Conservation (phyloP, 2,113 vertebrate species). For the Triplophysa tibetana region DNA sequence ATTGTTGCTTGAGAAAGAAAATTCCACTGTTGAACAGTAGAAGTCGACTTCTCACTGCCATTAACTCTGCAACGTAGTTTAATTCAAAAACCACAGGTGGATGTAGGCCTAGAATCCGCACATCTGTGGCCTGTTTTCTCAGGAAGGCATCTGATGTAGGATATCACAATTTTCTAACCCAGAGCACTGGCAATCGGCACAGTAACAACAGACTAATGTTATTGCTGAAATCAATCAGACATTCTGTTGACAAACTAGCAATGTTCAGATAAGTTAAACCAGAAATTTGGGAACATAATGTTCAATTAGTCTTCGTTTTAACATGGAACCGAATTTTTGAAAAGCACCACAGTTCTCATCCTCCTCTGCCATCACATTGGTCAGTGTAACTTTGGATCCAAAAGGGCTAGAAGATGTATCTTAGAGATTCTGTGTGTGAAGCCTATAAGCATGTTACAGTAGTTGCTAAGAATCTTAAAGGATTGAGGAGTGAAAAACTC, state of each 20-base stretch:
- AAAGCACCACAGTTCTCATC: not conserved
- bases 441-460: slow-evolving; percentile 24
- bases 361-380: slow-evolving; percentile 23
- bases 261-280: not conserved
- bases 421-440: slow-evolving; percentile 24
- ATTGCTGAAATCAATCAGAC: no score
- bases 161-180: not conserved
- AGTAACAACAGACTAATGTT: no score
- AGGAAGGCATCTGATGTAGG: not conserved
- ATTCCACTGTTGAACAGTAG: not conserved
- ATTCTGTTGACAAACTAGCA: not conserved
- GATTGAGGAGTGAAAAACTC: not conserved
- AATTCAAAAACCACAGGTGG: not conserved
- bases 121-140: slow-evolving; percentile 5
- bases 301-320: slow-evolving; percentile 15
- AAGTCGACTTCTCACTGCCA: not conserved
- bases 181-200: no score
- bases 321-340: slow-evolving; percentile 46
- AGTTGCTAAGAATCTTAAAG: slow-evolving; percentile 8
- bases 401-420: no score
- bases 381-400: not conserved
- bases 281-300: not conserved
- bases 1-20: no score
- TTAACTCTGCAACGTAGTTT: not conserved
- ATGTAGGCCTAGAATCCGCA: not conserved